These are phyloP conservation scores for Microplitis demolitor DNA, from an alignment of 1,140 invertebrate species.

Conservation along the genomic window DNA sequence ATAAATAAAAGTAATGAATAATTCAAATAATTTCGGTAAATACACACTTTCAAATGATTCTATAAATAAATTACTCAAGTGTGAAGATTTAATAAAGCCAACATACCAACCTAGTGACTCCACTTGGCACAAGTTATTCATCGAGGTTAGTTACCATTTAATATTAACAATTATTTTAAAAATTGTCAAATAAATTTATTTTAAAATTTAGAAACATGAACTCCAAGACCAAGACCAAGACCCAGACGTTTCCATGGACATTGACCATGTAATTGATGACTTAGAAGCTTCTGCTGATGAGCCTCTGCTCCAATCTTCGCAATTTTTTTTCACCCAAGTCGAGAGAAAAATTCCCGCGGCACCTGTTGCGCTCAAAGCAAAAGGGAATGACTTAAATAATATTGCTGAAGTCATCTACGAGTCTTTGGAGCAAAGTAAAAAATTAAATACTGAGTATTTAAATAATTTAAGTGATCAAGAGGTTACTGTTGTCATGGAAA, in stretches of 20 bases:
- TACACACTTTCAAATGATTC: slow-evolving; percentile 17
- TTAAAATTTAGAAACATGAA: no score
- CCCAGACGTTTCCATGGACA: no score
- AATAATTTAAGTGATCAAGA: slow-evolving; percentile 33
- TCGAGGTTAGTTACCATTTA: slow-evolving; percentile 14
- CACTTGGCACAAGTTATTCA: not conserved
- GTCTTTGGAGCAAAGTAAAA: slow-evolving; percentile 20
- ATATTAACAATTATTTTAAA: not conserved
- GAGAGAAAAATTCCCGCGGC: not conserved
- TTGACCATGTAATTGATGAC: no score
- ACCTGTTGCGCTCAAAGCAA: not conserved
- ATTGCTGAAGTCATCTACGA: slow-evolving; percentile 18
- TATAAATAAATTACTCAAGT: slow-evolving; percentile 16
- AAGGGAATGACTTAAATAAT: not conserved
- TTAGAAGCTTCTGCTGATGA: no score
- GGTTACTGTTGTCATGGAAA: slow-evolving; percentile 23
- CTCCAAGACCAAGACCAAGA: no score
- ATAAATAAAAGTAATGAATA: slow-evolving; percentile 14
- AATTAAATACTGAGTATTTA: slow-evolving; percentile 29
- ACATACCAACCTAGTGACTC: not conserved
- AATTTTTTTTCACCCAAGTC: slow-evolving; percentile 26
- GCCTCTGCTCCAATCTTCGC: not conserved
- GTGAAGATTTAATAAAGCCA: not conserved
- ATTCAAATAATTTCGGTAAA: slow-evolving; percentile 17
- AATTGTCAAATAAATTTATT: no score